Conservation (phyloP, 2,113 vertebrate species). For the Brienomyrus longianalis region DNA sequence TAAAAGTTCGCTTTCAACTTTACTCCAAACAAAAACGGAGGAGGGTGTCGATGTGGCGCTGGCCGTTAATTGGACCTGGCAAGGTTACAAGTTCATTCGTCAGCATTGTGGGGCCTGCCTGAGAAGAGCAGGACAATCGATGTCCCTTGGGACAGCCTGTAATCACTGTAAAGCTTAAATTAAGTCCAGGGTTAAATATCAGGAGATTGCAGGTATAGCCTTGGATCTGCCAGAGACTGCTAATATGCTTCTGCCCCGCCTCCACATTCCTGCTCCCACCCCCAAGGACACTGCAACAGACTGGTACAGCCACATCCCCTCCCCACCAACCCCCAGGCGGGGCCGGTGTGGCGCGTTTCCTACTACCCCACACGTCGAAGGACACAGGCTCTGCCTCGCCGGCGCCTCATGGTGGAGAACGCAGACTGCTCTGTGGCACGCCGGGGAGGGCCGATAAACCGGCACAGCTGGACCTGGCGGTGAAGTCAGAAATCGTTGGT, state of each 20-base stretch:
- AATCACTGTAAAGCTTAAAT: constrained; percentile 87
- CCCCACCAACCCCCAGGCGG: not conserved
- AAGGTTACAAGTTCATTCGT: constrained; percentile 87
- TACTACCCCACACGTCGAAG: not conserved
- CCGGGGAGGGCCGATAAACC: not conserved
- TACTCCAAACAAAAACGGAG: constrained; percentile 66
- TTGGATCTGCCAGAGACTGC: constrained; percentile 67
- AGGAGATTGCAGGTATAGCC: constrained; percentile 75
- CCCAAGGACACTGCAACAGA: constrained; percentile 65
- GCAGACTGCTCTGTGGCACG: not conserved
- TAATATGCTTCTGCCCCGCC: constrained; percentile 54
- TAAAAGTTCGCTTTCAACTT: constrained; percentile 74
- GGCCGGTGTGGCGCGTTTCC: no score
- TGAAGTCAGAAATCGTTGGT: not conserved
- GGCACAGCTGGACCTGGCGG: no score
- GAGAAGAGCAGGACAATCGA: constrained; percentile 76
- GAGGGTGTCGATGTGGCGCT: constrained; percentile 76
- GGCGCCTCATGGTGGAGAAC: not conserved
- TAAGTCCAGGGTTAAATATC: constrained; percentile 86
- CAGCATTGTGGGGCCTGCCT: constrained; percentile 85
- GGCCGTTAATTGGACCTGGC: constrained; percentile 90
- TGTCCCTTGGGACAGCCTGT: constrained; percentile 78
- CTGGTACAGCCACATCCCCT: not conserved
- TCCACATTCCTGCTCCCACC: constrained; percentile 41
- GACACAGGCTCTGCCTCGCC: not conserved